Conservation (phyloP, 2,113 vertebrate species). For the Bucco capensis region DNA sequence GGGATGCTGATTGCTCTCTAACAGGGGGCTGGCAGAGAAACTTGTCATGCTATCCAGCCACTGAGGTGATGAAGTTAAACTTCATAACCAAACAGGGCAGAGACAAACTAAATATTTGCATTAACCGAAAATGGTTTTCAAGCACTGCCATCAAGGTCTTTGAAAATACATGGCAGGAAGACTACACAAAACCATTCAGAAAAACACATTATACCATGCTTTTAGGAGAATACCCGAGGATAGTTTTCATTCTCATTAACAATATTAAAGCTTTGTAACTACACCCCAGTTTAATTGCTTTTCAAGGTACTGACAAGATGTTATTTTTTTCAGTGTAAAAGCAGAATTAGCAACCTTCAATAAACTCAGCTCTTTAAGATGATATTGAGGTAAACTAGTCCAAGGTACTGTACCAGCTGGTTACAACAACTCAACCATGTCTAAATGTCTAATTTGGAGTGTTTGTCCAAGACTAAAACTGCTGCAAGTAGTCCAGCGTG, state of each 20-base stretch:
- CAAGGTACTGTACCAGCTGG: neutral
- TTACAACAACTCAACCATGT: neutral
- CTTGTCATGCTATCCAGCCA: neutral
- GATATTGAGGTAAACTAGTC: neutral
- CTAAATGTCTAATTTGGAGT: neutral
- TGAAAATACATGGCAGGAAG: neutral
- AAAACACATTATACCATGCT: neutral
- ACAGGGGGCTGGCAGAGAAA: neutral
- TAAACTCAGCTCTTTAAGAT: neutral
- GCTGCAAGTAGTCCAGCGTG: neutral
- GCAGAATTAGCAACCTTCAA: neutral
- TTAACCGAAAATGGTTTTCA: constrained; percentile 4
- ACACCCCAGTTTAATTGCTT: neutral
- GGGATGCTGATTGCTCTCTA: neutral
- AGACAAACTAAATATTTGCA: constrained; percentile 58
- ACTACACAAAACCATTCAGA: neutral
- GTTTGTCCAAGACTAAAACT: neutral
- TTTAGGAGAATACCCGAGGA: neutral
- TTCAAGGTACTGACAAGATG: neutral
- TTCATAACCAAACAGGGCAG: constrained; percentile 54
- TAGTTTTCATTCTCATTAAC: neutral
- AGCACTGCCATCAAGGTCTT: neutral
- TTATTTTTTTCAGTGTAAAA: neutral
- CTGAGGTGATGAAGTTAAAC: neutral
- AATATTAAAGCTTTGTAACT: neutral